A percentile compares a stretch with the other conserved stretches of the same genome.
These are phyloP conservation scores for Halichoerus grypus DNA, from an alignment of 2,113 vertebrate genomes.

Conservation along the genomic window DNA sequence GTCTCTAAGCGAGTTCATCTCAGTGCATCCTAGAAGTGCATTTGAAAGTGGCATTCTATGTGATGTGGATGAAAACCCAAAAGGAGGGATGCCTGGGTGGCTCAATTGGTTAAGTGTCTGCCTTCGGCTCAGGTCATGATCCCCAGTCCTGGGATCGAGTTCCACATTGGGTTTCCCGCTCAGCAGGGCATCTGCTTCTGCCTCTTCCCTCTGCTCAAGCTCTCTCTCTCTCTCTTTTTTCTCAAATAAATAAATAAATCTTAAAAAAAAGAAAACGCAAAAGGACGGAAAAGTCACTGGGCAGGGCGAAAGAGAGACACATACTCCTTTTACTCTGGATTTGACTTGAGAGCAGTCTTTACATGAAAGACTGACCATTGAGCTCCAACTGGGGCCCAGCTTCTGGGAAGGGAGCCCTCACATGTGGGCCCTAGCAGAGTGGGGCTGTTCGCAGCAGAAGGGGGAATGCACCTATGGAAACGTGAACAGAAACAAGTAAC, in stretches of 20 bases:
- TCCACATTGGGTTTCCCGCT: background rate
- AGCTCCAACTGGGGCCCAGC: background rate
- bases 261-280: background rate
- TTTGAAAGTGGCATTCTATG: background rate
- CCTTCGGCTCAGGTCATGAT: background rate
- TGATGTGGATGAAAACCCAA: background rate
- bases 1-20: background rate
- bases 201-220: background rate
- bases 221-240: background rate
- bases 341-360: background rate
- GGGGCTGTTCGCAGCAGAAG: background rate
- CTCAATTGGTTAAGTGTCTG: background rate
- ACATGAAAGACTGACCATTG: background rate
- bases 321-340: background rate
- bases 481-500: background rate
- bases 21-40: background rate
- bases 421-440: background rate
- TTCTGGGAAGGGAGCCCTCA: background rate
- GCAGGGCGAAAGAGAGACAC: background rate
- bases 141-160: background rate
- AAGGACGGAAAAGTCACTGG: background rate
- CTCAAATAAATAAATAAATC: background rate
- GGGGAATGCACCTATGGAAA: background rate
- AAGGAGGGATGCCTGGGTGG: background rate
- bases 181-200: background rate